These are phyloP conservation scores for Notodonta ziczac DNA, from an alignment of 2,888 invertebrate genomes.

Conservation along the genomic window DNA sequence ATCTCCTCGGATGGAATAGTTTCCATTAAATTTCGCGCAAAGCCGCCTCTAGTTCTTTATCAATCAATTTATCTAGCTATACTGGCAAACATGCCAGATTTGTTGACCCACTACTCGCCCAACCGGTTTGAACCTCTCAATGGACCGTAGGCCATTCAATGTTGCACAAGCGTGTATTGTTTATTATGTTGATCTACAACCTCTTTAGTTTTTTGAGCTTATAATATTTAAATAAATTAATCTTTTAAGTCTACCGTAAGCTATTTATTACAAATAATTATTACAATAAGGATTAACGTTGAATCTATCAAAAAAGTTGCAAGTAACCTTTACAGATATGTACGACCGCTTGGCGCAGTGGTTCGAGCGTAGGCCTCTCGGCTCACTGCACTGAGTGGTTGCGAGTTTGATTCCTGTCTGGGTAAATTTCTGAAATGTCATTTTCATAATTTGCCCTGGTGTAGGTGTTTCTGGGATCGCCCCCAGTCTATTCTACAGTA, in stretches of 20 bases:
- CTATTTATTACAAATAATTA: conserved; percentile 10
- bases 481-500: too few species aligned
- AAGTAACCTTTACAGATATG: conserved; percentile 24
- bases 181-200: conserved; percentile 26
- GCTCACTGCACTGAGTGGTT: too few species aligned
- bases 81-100: conserved; percentile 63
- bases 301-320: not conserved
- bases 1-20: conserved; percentile 63
- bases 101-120: conserved; percentile 64
- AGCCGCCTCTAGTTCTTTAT: conserved; percentile 69
- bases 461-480: too few species aligned
- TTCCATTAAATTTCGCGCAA: conserved; percentile 74
- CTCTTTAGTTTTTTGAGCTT: conserved; percentile 23
- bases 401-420: too few species aligned
- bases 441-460: too few species aligned
- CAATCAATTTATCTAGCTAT: conserved; percentile 79
- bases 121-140: conserved; percentile 67
- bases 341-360: too few species aligned
- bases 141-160: conserved; percentile 60
- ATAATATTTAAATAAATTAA: conserved; percentile 27
- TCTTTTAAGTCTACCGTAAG: conserved; percentile 13
- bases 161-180: conserved; percentile 34
- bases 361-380: too few species aligned
- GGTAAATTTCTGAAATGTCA: too few species aligned
- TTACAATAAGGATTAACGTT: too few species aligned